phyloP scores from a whole-genome alignment of 2,888 invertebrate species.

The Sinopyrophorus schimmeli region DNA sequence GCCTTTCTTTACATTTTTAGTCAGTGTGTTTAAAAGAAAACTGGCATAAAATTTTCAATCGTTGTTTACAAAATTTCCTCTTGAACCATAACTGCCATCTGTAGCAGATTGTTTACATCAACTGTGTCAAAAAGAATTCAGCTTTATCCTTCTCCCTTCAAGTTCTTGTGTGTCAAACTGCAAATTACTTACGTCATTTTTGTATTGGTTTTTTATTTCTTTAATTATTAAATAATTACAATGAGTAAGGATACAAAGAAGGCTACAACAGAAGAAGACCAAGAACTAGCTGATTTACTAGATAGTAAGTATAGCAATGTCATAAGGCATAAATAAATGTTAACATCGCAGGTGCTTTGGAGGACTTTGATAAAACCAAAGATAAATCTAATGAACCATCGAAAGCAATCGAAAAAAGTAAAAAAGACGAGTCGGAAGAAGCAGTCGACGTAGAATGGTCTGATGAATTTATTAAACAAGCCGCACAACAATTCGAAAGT shows the following conservation, averaged over 20 bases:
- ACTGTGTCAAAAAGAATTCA: no score
- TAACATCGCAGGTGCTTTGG: slow-evolving; percentile 62
- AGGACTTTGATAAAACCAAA: slow-evolving; percentile 60
- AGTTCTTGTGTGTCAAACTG: no score
- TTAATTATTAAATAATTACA: neutral
- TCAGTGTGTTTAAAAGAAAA: no score
- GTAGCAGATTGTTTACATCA: no score
- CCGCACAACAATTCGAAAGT: slow-evolving; percentile 71
- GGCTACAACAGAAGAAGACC: slow-evolving; percentile 56
- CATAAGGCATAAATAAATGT: slow-evolving; percentile 16
- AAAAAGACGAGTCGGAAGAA: slow-evolving; percentile 42
- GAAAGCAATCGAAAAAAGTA: slow-evolving; percentile 40
- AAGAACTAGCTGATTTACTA: slow-evolving; percentile 73
- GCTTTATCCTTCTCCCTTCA: no score
- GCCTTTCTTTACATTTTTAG: no score
- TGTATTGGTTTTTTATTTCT: slow-evolving; percentile 2
- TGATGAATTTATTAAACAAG: slow-evolving; percentile 73
- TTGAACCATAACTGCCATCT: no score
- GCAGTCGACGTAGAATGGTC: slow-evolving; percentile 62
- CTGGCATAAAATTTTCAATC: no score
- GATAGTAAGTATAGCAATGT: slow-evolving; percentile 65
- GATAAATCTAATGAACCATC: slow-evolving; percentile 35
- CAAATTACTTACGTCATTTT: slow-evolving; percentile 17
- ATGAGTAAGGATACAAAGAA: slow-evolving; percentile 20
- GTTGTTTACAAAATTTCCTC: no score